Percentiles rank a stretch among this genome's conserved stretches.
Evolutionary conservation across 2,888 invertebrate genomes (phyloP).

Genomic region (Crepidodera aurea): DNA sequence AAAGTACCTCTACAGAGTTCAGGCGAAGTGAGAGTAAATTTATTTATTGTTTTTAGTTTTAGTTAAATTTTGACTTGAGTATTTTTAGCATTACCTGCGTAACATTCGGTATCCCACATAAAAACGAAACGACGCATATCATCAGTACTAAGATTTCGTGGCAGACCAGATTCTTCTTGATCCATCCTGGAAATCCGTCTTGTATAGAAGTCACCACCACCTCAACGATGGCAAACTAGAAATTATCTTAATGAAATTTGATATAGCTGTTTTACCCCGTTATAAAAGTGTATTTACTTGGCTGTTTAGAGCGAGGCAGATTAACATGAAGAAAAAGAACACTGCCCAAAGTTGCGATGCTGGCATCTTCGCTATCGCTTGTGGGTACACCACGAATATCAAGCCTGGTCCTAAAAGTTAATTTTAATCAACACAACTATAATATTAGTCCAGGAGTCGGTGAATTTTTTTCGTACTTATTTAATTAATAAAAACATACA

Average conservation of each 20-base stretch:
- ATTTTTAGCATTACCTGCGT: slow-evolving; percentile 76
- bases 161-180: slow-evolving; percentile 81
- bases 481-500: no score
- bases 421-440: background rate
- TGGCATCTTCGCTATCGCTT: slow-evolving; percentile 93
- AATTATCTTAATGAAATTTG: slow-evolving; percentile 49
- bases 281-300: slow-evolving; percentile 67
- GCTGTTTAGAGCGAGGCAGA: slow-evolving; percentile 87
- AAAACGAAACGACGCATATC: slow-evolving; percentile 83
- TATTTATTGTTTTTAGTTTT: no score
- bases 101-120: slow-evolving; percentile 87
- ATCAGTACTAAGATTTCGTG: slow-evolving; percentile 87
- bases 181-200: slow-evolving; percentile 90
- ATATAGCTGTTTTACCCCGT: slow-evolving; percentile 30
- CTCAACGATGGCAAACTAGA: slow-evolving; percentile 92
- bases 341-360: slow-evolving; percentile 90
- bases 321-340: slow-evolving; percentile 88
- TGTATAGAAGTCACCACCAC: slow-evolving; percentile 93
- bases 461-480: no score
- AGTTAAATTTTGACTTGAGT: no score
- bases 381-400: slow-evolving; percentile 90
- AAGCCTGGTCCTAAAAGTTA: slow-evolving; percentile 75
- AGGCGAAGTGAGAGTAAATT: no score
- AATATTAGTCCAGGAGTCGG: background rate
- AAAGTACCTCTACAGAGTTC: no score